Conservation (phyloP, 2,113 vertebrate genomes). For the Coturnix japonica region DNA sequence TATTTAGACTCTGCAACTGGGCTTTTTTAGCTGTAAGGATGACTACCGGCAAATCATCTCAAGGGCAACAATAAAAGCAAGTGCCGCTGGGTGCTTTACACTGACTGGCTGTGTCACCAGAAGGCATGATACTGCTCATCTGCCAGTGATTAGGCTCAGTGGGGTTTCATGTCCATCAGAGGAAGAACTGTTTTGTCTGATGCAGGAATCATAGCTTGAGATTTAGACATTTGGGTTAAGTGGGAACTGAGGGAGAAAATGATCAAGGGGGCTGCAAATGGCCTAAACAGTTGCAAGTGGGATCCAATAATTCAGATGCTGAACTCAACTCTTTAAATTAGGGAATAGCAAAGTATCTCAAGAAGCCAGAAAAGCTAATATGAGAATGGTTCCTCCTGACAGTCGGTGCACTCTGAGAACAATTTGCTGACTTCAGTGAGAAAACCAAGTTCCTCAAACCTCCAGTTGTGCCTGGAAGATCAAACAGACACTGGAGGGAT, state of each 20-base stretch:
- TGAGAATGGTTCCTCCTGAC: neutral
- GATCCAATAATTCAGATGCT: neutral
- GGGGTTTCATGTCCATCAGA: neutral
- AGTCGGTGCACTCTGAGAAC: accelerated
- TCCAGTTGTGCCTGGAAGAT: neutral
- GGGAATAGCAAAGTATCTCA: slow-evolving; percentile 9
- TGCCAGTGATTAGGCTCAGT: neutral
- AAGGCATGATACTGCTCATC: neutral
- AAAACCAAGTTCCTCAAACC: neutral
- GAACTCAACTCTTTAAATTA: neutral
- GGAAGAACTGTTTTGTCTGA: slow-evolving; percentile 7
- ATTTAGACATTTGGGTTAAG: neutral
- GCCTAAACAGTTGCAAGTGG: neutral
- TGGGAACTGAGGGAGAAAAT: neutral
- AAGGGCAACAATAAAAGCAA: neutral
- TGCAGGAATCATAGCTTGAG: neutral
- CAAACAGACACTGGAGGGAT: neutral
- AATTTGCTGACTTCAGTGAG: neutral
- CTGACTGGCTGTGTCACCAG: neutral
- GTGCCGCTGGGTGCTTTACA: neutral
- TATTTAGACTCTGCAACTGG: neutral
- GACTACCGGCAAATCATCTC: neutral
- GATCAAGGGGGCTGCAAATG: neutral
- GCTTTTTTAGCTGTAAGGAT: neutral
- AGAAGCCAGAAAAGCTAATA: neutral